phyloP scores from a whole-genome alignment of 2,888 invertebrate genomes.

The Andrena flavipes region DNA sequence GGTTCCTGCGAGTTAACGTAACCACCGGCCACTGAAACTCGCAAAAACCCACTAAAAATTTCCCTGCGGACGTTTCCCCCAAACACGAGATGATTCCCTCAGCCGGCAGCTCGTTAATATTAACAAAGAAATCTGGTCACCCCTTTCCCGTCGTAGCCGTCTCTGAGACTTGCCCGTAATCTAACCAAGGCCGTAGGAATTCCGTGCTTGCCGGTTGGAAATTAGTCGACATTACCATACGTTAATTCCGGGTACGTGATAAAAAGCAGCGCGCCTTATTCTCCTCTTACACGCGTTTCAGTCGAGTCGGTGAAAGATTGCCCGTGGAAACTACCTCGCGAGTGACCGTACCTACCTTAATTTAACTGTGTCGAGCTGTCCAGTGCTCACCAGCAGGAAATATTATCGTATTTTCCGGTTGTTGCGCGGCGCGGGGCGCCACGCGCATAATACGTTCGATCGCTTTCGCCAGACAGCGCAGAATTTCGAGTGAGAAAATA shows the following conservation, averaged over 20 bases:
- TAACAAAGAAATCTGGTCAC: not conserved
- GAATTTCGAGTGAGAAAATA: not conserved
- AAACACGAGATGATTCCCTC: not conserved
- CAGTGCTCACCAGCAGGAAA: not conserved
- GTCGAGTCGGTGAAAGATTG: not conserved
- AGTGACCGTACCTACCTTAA: not conserved
- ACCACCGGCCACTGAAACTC: no score
- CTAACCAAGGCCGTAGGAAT: not conserved
- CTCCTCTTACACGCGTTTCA: not conserved
- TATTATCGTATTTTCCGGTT: conserved; percentile 7
- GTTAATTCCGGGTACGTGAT: not conserved
- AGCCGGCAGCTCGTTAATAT: not conserved
- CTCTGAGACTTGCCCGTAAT: conserved; percentile 4
- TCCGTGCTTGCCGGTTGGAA: conserved; percentile 11
- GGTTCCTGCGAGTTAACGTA: no score
- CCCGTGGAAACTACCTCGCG: not conserved
- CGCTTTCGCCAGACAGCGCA: not conserved
- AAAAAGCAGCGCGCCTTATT: conserved; percentile 15
- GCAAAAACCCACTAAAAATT: no score
- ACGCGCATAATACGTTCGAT: not conserved
- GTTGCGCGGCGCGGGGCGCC: not conserved
- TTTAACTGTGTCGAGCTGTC: conserved; percentile 9
- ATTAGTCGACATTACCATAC: conserved; percentile 36
- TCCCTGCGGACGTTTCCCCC: not conserved
- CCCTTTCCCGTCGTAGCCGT: not conserved